These are phyloP conservation scores for Petrolisthes cinctipes DNA, from an alignment of 2,888 invertebrate genomes.

Conservation along the genomic window DNA sequence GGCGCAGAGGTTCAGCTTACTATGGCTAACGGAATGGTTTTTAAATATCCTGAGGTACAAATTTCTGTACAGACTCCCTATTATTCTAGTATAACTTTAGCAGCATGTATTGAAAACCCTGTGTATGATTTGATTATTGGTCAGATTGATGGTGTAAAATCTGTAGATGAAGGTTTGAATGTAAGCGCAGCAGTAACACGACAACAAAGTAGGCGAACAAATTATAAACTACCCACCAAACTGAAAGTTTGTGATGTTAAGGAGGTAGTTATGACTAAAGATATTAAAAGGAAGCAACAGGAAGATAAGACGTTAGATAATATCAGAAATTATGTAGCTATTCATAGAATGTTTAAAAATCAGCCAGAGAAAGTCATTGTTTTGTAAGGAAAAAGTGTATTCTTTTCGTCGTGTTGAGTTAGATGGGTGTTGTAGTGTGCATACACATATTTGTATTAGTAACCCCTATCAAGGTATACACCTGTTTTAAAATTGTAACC, in stretches of 20 bases:
- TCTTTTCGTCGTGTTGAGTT: not conserved
- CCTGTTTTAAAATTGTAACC: too few relatives aligned
- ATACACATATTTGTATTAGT: too few relatives aligned
- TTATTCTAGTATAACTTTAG: not conserved
- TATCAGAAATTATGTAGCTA: not conserved
- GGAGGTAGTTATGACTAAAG: not conserved
- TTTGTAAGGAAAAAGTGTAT: not conserved
- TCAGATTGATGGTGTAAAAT: not conserved
- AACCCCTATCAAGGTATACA: too few relatives aligned
- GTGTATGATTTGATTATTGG: not conserved
- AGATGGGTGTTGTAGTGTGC: not conserved
- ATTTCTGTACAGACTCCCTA: not conserved
- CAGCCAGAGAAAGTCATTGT: not conserved
- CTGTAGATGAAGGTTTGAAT: not conserved
- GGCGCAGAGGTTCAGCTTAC: not conserved
- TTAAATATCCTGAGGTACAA: constrained; percentile 8
- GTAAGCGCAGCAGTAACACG: not conserved
- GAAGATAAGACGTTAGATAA: constrained; percentile 4
- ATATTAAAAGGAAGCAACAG: not conserved
- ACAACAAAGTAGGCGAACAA: not conserved
- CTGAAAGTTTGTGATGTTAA: not conserved
- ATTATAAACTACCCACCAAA: not conserved
- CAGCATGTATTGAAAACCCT: not conserved
- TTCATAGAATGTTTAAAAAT: not conserved
- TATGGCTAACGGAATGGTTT: too few relatives aligned